Base-by-base conservation (phyloP, 1,140 invertebrate species). In the Brachionus manjavacas region DNA sequence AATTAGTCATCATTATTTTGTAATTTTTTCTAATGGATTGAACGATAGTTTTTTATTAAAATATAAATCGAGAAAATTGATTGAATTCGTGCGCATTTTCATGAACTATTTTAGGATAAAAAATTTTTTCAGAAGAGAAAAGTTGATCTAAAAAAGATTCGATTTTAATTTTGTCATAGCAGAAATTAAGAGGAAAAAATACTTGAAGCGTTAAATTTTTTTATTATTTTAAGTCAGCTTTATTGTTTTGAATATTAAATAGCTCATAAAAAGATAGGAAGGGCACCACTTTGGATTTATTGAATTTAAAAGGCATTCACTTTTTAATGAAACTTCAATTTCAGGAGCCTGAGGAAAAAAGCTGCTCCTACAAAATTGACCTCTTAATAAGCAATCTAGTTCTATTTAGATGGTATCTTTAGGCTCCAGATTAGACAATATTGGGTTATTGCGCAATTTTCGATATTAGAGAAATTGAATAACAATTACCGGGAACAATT, bases 181-280 rank as follows among this genome's bases (percentile, higher is more conserved):
- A 31, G 28, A 3, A 31, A 60, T 23, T n/a, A 14, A 35, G 6
- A 68, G 66, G 66, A 68, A 68, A 16, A 68, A 68, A 35, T 68
- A 68, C 66, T 68, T 68, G 66, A 68, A 39, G 66, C 66, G 66
- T 68, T 68, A 35, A 68, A 68, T 28, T 64, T 64, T 11, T 23
- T 64, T 4, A 68, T 28, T 64, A 25, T 11, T 23, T 64, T 4
- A 64, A 64, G 31, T 35, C 20, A 66, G 1, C 16, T 16, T 60
- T 20, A 60, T 60, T 60, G 52, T 60, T 60, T 60, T 20, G 3
- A 60, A 60, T 60, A 60, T 23, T 60, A 20, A 60, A 20, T 20
- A 60, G 52, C 20, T 60, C 52, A 60, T 20, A 25, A 23, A 60
- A 60, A 60, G 52, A 60, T 20, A 60, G 52, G 52, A 60, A 60